Evolutionary conservation across 2,888 invertebrate species (phyloP).

Genomic region (Thecophora atra): DNA sequence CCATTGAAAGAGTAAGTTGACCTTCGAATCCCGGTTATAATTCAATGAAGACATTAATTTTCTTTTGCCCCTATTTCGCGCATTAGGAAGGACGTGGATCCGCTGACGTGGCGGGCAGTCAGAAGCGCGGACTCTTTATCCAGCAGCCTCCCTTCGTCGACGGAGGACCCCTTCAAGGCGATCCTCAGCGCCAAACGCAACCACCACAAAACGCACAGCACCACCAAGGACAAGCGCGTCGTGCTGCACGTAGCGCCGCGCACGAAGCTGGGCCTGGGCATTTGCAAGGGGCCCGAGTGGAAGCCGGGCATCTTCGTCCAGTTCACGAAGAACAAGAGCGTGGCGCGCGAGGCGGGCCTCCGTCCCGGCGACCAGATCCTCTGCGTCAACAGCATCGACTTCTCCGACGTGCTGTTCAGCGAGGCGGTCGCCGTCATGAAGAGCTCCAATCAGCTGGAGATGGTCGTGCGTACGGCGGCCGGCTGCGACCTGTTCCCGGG

Average conservation of each 20-base stretch:
- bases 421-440: constrained; percentile 87
- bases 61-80: not conserved
- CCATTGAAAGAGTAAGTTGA: constrained; percentile 91
- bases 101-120: constrained; percentile 86
- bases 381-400: constrained; percentile 85
- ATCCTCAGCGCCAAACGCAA: no score
- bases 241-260: constrained; percentile 83
- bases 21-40: constrained; percentile 33
- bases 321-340: constrained; percentile 88
- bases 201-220: no score
- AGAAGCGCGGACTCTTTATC: constrained; percentile 42
- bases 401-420: constrained; percentile 80
- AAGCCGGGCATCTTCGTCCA: constrained; percentile 89
- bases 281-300: constrained; percentile 87
- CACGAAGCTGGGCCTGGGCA: constrained; percentile 86
- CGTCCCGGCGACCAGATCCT: constrained; percentile 91
- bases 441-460: constrained; percentile 77
- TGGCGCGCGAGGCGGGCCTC: constrained; percentile 87
- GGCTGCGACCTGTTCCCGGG: constrained; percentile 83
- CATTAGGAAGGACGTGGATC: constrained; percentile 67
- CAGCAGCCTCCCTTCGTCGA: not conserved
- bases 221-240: constrained; percentile 76
- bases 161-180: constrained; percentile 53
- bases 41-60: not conserved
- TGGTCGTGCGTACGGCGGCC: constrained; percentile 80